phyloP scores from a whole-genome alignment of 1,140 invertebrate species.

The Leucophenga varia region DNA sequence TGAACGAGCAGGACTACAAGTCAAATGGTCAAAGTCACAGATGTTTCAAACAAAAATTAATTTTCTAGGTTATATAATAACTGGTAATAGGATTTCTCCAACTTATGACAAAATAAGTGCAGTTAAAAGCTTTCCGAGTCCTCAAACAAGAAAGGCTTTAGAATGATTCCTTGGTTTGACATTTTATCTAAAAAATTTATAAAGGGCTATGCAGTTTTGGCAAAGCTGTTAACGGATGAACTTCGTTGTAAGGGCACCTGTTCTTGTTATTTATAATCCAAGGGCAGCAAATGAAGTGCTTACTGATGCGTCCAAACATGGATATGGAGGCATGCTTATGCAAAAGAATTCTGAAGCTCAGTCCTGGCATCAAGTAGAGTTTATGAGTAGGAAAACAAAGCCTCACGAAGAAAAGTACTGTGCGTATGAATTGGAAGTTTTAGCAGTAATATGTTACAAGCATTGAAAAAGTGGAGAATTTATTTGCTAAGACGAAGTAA shows the following conservation, averaged over 20 bases:
- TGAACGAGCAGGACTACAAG: not conserved
- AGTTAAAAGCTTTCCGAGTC: conserved; percentile 17
- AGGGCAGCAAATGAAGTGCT: conserved; percentile 16
- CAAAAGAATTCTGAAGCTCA: no score
- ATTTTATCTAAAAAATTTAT: conserved; percentile 9
- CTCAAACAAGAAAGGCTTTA: not conserved
- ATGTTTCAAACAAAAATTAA: conserved; percentile 29
- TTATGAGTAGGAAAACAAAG: no score
- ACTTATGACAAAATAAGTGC: conserved; percentile 32
- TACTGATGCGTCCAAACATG: no score
- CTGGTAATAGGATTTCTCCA: conserved; percentile 20
- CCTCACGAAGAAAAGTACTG: no score
- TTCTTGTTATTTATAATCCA: conserved; percentile 35
- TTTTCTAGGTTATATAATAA: conserved; percentile 51
- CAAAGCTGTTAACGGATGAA: not conserved
- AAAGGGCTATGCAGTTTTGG: not conserved
- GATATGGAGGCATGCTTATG: no score
- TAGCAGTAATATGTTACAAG: conserved; percentile 29
- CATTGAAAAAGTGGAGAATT: conserved; percentile 24
- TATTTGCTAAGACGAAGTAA: no score
- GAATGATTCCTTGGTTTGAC: conserved; percentile 12
- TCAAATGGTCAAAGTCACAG: not conserved
- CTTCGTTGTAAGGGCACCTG: conserved; percentile 23
- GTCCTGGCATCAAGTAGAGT: no score
- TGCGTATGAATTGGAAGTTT: conserved; percentile 30